Percentiles rank a stretch among this genome's conserved stretches.
phyloP scores from a whole-genome alignment of 2,888 invertebrate species.

The Orthosia gracilis region DNA sequence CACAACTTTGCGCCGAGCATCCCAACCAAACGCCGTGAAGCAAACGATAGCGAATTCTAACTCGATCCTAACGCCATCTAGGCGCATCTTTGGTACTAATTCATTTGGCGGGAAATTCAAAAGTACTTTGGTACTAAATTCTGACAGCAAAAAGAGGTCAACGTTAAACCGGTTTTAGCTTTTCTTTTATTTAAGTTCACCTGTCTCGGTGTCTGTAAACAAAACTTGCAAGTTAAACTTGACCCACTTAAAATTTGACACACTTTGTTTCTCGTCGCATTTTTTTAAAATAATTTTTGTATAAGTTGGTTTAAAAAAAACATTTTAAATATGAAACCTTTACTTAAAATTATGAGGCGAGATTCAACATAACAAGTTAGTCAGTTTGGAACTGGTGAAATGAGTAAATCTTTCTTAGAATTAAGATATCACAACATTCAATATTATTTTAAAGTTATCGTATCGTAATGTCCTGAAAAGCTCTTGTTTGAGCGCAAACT shows the following conservation, averaged over 20 bases:
- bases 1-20: not conserved
- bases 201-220: too few species aligned
- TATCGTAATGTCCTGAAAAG: too few species aligned
- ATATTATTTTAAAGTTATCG: too few species aligned
- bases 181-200: too few species aligned
- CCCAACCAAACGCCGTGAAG: conserved; percentile 33
- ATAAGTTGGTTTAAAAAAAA: too few species aligned
- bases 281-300: too few species aligned
- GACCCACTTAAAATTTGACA: too few species aligned
- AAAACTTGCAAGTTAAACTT: too few species aligned
- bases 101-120: not conserved
- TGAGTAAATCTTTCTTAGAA: not conserved
- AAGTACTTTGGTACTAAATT: not conserved
- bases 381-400: not conserved
- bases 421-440: not conserved
- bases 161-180: not conserved
- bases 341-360: too few species aligned
- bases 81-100: conserved; percentile 16
- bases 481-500: too few species aligned
- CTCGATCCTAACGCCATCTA: conserved; percentile 46
- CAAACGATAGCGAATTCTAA: conserved; percentile 42
- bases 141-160: not conserved
- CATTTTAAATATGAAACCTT: too few species aligned
- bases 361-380: not conserved
- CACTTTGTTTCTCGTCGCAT: too few species aligned